phyloP scores from a whole-genome alignment of 2,797 vertebrate genomes.

The Varecia variegata region DNA sequence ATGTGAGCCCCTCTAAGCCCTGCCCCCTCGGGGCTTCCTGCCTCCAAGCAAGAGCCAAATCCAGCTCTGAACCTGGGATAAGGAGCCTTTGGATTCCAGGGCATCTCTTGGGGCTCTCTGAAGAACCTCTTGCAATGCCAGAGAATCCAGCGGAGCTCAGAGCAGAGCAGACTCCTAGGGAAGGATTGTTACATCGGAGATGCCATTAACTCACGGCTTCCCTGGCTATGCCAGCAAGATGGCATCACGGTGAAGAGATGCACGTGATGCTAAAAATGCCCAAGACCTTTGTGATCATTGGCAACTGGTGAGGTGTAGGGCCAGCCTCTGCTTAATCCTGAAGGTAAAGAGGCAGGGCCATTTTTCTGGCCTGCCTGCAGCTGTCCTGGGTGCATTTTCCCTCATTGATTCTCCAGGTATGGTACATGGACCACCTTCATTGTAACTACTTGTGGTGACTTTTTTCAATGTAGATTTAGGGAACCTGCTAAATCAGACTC shows the following conservation, averaged over 20 bases:
- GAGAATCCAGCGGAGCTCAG: background rate
- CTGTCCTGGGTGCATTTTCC: background rate
- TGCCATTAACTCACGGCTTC: background rate
- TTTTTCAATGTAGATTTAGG: background rate
- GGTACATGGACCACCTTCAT: background rate
- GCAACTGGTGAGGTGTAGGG: too few relatives aligned
- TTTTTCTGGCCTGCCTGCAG: background rate
- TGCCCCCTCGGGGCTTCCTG: background rate
- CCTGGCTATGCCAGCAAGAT: background rate
- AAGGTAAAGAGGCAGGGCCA: background rate
- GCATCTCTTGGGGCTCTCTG: background rate
- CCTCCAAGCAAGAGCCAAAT: conserved; percentile 48
- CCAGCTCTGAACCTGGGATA: conserved; percentile 27
- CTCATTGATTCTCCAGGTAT: background rate
- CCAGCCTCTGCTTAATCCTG: background rate
- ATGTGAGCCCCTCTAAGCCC: conserved; percentile 59
- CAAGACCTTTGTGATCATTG: background rate
- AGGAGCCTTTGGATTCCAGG: background rate
- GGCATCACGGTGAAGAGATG: background rate
- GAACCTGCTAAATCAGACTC: background rate
- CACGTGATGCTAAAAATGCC: background rate
- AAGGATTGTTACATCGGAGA: background rate
- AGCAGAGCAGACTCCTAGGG: background rate
- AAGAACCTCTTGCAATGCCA: background rate
- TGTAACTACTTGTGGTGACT: too few relatives aligned